Evolutionary conservation across 2,113 vertebrate genomes (phyloP), one percentile per base, ranked within the genome.

Genomic region (Nothoprocta perdicaria): DNA sequence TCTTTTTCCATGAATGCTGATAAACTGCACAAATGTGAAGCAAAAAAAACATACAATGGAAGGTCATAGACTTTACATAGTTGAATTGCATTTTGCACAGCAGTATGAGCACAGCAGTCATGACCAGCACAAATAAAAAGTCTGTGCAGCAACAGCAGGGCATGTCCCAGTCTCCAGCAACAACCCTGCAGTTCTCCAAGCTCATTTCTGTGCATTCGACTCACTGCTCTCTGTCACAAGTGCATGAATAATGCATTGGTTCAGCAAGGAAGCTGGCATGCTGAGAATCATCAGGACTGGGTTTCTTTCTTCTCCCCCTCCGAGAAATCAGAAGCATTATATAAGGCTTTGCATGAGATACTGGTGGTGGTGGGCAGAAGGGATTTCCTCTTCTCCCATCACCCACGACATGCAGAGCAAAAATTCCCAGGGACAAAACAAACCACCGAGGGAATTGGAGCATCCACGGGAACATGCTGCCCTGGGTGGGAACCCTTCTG

Each of bases 241-340:
- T 6, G 22, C 35, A 65, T 90, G 91, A 93, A 95, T 84, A 95
- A 97, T 92, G 46, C 68, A 90, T 86, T 31, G 73, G 16, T 80
- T 92, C 80, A 84, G 71, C 67, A 63, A 38, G 0, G 1, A 66
- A 67, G 14, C 10, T 62, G 86, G 60, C 60, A 86, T 46, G 69
- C 58, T 27, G 66, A 62, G 61, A 33, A 66, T 86, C 67, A 10
- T 43, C 33, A 53, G 82, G 29, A 15, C 0, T 66, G 61, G 14
- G 46, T 92, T 91, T 93, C 77, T 78, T 90, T 86, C 67, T 91
- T 83, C 23, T 38, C 22, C n/a, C 29, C 4, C 92, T 90, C 24
- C 33, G 55, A 67, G 78, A 43, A 63, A 80, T 60, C 60, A 82
- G 75, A 79, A 84, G 53, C 52, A 55, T 67, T 87, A 74, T 48